Evolutionary conservation across 2,113 vertebrate genomes (phyloP).

Genomic region (Epinephelus fuscoguttatus): DNA sequence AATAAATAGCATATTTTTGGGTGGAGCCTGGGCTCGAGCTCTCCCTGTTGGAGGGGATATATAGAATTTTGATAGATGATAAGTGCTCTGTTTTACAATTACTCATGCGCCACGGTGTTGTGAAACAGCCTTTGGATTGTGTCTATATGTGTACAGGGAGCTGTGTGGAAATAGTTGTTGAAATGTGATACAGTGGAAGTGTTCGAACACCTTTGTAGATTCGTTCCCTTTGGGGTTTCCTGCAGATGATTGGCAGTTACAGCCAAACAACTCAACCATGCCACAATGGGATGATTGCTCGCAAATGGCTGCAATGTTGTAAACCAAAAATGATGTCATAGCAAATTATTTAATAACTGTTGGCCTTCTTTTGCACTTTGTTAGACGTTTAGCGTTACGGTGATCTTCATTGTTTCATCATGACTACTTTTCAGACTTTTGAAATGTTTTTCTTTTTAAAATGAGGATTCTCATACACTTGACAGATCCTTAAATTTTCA

Average conservation of each 20-base stretch:
- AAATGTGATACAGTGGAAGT: conserved; percentile 60
- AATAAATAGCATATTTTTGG: conserved; percentile 63
- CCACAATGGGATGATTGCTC: conserved; percentile 40
- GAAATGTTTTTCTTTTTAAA: background rate
- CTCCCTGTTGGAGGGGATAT: conserved; percentile 59
- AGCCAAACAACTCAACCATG: conserved; percentile 44
- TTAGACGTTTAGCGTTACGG: background rate
- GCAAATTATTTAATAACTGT: conserved; percentile 26
- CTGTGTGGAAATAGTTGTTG: conserved; percentile 61
- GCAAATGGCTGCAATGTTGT: conserved; percentile 44
- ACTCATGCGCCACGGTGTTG: conserved; percentile 51
- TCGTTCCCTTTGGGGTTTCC: conserved; percentile 27
- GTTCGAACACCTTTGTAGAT: conserved; percentile 57
- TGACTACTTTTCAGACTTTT: background rate
- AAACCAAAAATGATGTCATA: conserved; percentile 50
- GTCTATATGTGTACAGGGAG: conserved; percentile 62
- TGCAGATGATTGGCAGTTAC: conserved; percentile 50
- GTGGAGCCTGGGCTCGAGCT: conserved; percentile 8
- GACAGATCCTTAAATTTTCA: background rate
- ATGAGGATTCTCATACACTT: conserved; percentile 5
- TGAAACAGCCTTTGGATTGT: conserved; percentile 61
- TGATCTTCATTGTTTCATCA: background rate
- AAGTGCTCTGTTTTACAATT: conserved; percentile 60
- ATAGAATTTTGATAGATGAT: conserved; percentile 57
- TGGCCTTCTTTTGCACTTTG: conserved; percentile 24